A percentile compares a stretch with the other conserved stretches of the same genome.
Evolutionary conservation across 2,113 vertebrate genomes (phyloP).

Genomic region (Tretioscincus oriximinensis): DNA sequence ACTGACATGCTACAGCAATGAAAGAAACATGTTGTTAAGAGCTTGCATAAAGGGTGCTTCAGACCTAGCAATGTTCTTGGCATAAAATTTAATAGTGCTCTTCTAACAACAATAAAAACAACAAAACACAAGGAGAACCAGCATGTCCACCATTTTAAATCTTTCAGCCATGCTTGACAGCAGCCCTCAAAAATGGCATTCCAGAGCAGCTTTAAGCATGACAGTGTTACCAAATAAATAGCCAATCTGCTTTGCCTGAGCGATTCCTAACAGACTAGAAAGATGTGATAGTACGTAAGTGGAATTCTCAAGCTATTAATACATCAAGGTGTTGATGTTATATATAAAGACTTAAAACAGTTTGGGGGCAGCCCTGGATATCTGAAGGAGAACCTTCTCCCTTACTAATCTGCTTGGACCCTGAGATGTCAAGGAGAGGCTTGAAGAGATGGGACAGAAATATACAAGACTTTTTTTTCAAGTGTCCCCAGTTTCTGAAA

Average conservation of each 20-base stretch:
- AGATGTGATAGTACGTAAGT: constrained; percentile 4
- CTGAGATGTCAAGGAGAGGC: no score
- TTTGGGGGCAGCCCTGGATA: no score
- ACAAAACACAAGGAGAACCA: not conserved
- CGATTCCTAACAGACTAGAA: constrained; percentile 37
- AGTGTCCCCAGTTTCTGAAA: no score
- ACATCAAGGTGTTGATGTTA: not conserved
- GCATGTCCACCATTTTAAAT: not conserved
- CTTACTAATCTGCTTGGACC: no score
- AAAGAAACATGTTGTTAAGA: constrained; percentile 53
- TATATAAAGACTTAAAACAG: no score
- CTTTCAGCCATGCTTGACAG: not conserved
- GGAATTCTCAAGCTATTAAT: not conserved
- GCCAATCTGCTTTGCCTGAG: constrained; percentile 32
- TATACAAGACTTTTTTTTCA: no score
- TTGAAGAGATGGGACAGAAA: no score
- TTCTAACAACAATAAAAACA: not conserved
- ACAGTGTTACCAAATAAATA: constrained; percentile 10
- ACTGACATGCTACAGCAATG: constrained; percentile 36
- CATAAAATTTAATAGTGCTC: not conserved
- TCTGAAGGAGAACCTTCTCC: no score
- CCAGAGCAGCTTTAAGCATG: constrained; percentile 3
- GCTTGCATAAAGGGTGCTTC: not conserved
- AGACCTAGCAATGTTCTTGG: constrained; percentile 11
- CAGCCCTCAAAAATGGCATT: constrained; percentile 26